Conservation (phyloP, 1,140 invertebrate species). For the Zelostemma sp. region DNA sequence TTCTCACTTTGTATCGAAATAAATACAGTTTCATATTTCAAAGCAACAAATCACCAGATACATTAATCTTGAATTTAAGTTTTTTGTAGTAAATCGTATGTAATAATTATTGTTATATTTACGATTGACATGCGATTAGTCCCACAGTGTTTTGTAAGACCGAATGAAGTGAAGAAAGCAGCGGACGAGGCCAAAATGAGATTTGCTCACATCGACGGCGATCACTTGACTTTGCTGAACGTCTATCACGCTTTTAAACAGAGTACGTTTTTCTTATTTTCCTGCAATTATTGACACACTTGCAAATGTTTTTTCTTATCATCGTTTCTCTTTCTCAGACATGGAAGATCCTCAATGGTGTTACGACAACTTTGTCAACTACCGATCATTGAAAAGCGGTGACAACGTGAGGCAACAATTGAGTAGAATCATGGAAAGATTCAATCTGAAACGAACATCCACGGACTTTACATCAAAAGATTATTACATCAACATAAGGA, state of each 20-base stretch:
- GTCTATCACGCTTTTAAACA: conserved; percentile 99
- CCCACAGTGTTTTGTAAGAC: conserved; percentile 99
- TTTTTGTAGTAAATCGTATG: conserved; percentile 2
- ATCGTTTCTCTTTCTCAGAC: conserved; percentile 62
- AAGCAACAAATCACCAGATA: too few species aligned
- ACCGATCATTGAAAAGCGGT: conserved; percentile 94
- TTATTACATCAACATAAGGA: conserved; percentile 99
- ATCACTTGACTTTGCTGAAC: conserved; percentile 95
- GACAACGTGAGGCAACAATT: conserved; percentile 89
- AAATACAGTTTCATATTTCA: too few species aligned
- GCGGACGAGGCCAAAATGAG: conserved; percentile 99
- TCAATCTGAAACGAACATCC: conserved; percentile 91
- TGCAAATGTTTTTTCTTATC: too few species aligned
- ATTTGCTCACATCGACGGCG: conserved; percentile 99
- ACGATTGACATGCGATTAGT: conserved; percentile 79
- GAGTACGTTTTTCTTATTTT: conserved; percentile 80
- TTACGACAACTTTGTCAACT: conserved; percentile 99
- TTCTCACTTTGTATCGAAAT: too few species aligned
- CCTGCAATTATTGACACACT: too few species aligned
- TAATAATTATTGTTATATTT: conserved; percentile 62
- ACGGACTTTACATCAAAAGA: conserved; percentile 99
- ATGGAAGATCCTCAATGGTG: conserved; percentile 97
- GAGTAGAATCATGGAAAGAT: conserved; percentile 91
- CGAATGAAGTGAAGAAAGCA: conserved; percentile 98
- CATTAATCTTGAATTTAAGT: too few species aligned